phyloP scores from a whole-genome alignment of 1,140 invertebrate genomes.

The Babylonia areolata region DNA sequence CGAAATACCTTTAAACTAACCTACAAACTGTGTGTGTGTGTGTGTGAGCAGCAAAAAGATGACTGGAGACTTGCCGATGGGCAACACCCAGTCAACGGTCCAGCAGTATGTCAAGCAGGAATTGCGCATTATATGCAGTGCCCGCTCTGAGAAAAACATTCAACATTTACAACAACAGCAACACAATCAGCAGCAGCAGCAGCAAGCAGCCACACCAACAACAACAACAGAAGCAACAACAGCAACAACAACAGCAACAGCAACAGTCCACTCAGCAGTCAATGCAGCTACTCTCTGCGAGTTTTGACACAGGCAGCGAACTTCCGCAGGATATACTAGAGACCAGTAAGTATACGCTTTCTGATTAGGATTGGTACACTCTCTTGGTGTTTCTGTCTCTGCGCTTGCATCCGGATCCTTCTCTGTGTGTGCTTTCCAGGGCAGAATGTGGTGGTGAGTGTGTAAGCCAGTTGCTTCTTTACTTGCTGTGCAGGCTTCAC shows the following conservation, averaged over 20 bases:
- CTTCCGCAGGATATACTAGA: constrained; percentile 69
- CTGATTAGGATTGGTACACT: no score
- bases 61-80: constrained; percentile 32
- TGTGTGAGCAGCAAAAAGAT: constrained; percentile 47
- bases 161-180: constrained; percentile 50
- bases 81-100: constrained; percentile 71
- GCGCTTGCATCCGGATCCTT: no score
- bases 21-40: not conserved
- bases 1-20: no score
- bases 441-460: no score
- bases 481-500: no score
- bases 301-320: constrained; percentile 60
- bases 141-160: constrained; percentile 82
- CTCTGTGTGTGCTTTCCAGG: no score
- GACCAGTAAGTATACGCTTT: constrained; percentile 60
- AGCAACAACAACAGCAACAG: constrained; percentile 56
- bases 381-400: no score
- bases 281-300: constrained; percentile 7
- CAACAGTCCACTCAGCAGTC: constrained; percentile 46
- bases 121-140: constrained; percentile 89
- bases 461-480: no score
- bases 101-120: constrained; percentile 93
- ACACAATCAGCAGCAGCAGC: constrained; percentile 57
- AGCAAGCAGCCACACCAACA: constrained; percentile 47
- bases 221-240: constrained; percentile 45